Conservation (phyloP, 2,888 invertebrate genomes). For the Gonocerus acuteangulatus region DNA sequence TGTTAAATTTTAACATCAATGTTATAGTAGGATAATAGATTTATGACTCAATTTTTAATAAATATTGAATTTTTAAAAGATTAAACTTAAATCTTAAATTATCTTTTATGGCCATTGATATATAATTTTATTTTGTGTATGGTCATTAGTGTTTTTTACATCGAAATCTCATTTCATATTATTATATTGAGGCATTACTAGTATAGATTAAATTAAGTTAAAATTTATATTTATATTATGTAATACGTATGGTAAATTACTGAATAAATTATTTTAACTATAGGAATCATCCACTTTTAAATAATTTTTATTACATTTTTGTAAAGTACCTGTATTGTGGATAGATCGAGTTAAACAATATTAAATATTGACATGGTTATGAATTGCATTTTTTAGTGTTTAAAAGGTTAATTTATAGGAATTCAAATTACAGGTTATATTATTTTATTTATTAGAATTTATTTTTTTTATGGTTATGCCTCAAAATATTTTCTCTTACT, state of each 20-base stretch:
- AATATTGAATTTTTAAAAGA: conserved; percentile 1
- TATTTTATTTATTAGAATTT: too few relatives aligned
- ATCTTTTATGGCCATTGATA: too few relatives aligned
- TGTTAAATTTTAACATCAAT: conserved; percentile 19
- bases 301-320: background rate
- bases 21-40: background rate
- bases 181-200: background rate
- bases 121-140: background rate
- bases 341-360: background rate
- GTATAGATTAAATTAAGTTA: background rate
- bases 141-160: conserved; percentile 1
- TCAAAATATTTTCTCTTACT: too few relatives aligned
- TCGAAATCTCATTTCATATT: conserved; percentile 8
- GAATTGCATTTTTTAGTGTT: too few relatives aligned
- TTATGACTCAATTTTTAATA: background rate
- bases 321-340: conserved; percentile 7
- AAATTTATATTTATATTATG: background rate
- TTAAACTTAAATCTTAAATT: background rate
- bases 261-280: too few relatives aligned
- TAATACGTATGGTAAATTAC: too few relatives aligned
- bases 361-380: too few relatives aligned
- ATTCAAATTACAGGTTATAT: too few relatives aligned
- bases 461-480: too few relatives aligned
- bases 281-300: too few relatives aligned
- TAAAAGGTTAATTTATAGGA: too few relatives aligned